Evolutionary conservation across 2,113 vertebrate species (phyloP).

Genomic region (Lasiurus cinereus): DNA sequence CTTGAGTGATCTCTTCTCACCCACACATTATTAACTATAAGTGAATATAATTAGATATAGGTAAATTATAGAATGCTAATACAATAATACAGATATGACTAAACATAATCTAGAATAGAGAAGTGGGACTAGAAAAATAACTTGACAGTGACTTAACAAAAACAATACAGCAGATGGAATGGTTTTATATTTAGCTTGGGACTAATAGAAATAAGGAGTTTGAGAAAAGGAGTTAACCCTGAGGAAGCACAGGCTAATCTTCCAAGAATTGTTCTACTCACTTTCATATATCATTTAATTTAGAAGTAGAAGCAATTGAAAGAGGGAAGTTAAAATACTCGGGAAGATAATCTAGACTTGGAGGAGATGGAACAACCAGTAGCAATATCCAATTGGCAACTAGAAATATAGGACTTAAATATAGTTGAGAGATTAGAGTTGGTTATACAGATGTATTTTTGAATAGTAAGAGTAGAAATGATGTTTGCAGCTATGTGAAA

Average conservation of each 20-base stretch:
- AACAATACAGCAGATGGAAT: background rate
- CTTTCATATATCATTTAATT: background rate
- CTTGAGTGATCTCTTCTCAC: no score
- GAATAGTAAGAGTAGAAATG: background rate
- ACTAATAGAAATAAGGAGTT: conserved; percentile 20
- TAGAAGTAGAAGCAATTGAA: background rate
- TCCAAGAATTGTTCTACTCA: background rate
- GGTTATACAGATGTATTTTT: background rate
- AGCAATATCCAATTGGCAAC: background rate
- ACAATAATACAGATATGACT: background rate
- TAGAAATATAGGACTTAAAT: background rate
- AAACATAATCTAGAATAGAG: background rate
- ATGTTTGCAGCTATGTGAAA: background rate
- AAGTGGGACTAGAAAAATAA: background rate
- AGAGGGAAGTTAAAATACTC: background rate
- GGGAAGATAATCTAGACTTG: background rate
- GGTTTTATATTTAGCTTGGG: background rate
- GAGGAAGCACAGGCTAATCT: background rate
- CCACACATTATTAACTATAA: background rate
- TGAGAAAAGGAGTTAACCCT: background rate
- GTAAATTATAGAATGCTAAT: background rate
- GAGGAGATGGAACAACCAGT: background rate
- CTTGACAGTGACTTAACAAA: background rate
- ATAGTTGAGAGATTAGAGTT: background rate
- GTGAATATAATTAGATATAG: background rate